phyloP scores from a whole-genome alignment of 2,888 invertebrate genomes.

The Himalopsyche anomala region DNA sequence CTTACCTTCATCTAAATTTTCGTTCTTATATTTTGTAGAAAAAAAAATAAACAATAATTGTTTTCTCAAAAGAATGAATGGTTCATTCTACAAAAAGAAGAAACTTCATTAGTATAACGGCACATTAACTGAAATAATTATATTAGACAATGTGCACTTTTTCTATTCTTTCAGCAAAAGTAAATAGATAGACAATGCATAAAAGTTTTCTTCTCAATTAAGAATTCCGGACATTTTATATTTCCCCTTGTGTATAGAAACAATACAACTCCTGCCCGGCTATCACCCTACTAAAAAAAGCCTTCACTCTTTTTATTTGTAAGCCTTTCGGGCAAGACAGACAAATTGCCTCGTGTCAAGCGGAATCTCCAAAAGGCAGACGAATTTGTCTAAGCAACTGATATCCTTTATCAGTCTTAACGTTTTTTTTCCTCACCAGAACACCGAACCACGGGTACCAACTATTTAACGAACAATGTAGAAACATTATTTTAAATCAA shows the following conservation, averaged over 20 bases:
- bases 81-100: no score
- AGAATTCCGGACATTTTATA: neutral
- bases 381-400: conserved; percentile 34
- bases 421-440: conserved; percentile 1
- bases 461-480: conserved; percentile 18
- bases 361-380: conserved; percentile 12
- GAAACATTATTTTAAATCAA: conserved; percentile 22
- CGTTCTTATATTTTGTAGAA: no score
- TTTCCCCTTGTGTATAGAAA: no score
- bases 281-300: neutral
- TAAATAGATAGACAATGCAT: no score
- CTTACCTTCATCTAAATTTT: no score
- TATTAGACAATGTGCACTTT: no score
- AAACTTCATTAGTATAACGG: no score
- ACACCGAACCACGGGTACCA: neutral
- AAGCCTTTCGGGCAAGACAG: conserved; percentile 27
- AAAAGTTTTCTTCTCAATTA: neutral
- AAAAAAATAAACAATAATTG: no score
- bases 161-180: no score
- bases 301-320: conserved; percentile 2
- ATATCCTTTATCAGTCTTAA: conserved; percentile 26
- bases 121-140: no score
- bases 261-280: neutral
- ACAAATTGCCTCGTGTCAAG: conserved; percentile 26
- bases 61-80: no score